phyloP scores from a whole-genome alignment of 2,888 invertebrate species.

The Plagodis pulveraria region DNA sequence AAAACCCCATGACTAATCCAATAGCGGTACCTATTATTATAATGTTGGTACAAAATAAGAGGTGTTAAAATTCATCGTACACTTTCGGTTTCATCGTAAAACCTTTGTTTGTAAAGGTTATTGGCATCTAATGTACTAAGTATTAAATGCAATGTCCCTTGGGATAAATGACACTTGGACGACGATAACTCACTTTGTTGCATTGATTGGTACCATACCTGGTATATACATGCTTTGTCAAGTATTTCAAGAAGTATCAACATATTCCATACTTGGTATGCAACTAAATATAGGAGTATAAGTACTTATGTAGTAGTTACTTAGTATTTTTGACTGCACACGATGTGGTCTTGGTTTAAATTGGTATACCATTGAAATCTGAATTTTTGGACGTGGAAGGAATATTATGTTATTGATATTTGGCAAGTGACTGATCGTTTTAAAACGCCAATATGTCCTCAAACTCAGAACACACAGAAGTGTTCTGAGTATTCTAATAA shows the following conservation, averaged over 20 bases:
- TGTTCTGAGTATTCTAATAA: too few relatives aligned
- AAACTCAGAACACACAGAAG: too few relatives aligned
- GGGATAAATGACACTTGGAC: conserved; percentile 44
- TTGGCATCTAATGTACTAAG: conserved; percentile 44
- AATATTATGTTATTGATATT: too few relatives aligned
- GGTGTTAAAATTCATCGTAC: conserved; percentile 69
- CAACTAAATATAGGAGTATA: conserved; percentile 1
- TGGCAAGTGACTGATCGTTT: too few relatives aligned
- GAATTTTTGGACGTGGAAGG: conserved; percentile 16
- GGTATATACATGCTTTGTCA: not conserved
- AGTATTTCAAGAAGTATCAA: not conserved
- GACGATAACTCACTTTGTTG: conserved; percentile 23
- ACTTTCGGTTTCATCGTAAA: conserved; percentile 64
- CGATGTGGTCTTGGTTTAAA: conserved; percentile 25
- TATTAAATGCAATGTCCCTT: conserved; percentile 37
- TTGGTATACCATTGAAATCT: conserved; percentile 25
- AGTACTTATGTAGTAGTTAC: conserved; percentile 1
- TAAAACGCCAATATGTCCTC: too few relatives aligned
- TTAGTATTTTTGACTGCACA: conserved; percentile 15
- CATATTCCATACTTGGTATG: not conserved
- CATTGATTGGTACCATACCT: conserved; percentile 1
- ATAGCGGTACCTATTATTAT: conserved; percentile 32
- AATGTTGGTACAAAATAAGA: conserved; percentile 45
- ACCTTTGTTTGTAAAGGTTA: conserved; percentile 69
- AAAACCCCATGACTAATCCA: conserved; percentile 32